Conservation (phyloP, 2,113 vertebrate genomes). For the Scytalopus superciliaris region DNA sequence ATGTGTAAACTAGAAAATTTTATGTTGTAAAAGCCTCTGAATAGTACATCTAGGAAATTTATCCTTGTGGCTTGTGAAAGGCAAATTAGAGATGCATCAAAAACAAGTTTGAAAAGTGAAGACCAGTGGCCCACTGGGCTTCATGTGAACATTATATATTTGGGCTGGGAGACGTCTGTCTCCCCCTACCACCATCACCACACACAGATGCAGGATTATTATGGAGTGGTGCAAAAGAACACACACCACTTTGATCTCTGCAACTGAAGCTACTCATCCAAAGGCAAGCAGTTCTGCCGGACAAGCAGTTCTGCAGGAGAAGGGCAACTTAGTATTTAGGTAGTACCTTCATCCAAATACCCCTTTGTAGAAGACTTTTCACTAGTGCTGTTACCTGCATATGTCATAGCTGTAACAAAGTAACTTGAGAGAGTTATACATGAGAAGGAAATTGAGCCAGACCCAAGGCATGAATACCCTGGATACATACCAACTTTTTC, state of each 20-base stretch:
- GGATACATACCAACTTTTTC: not conserved
- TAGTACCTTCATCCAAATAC: not conserved
- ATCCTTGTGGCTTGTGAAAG: not conserved
- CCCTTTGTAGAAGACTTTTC: not conserved
- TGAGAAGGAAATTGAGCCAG: not conserved
- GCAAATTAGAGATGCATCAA: not conserved
- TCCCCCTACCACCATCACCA: not conserved
- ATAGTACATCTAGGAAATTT: not conserved
- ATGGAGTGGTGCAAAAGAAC: not conserved
- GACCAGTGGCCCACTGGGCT: not conserved
- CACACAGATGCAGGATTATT: not conserved
- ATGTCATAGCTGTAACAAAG: not conserved
- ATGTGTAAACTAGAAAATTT: not conserved
- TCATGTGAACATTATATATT: not conserved
- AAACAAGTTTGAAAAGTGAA: not conserved
- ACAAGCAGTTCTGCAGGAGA: not conserved
- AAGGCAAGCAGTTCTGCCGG: not conserved
- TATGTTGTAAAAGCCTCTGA: not conserved
- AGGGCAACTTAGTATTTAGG: not conserved
- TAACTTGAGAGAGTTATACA: not conserved
- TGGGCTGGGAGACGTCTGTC: not conserved
- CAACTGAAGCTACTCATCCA: not conserved
- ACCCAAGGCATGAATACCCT: not conserved
- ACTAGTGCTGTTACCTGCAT: not conserved
- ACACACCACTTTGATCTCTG: not conserved